These are phyloP conservation scores for Lasioglossum albipes DNA, from an alignment of 1,140 invertebrate species.

Conservation along the genomic window DNA sequence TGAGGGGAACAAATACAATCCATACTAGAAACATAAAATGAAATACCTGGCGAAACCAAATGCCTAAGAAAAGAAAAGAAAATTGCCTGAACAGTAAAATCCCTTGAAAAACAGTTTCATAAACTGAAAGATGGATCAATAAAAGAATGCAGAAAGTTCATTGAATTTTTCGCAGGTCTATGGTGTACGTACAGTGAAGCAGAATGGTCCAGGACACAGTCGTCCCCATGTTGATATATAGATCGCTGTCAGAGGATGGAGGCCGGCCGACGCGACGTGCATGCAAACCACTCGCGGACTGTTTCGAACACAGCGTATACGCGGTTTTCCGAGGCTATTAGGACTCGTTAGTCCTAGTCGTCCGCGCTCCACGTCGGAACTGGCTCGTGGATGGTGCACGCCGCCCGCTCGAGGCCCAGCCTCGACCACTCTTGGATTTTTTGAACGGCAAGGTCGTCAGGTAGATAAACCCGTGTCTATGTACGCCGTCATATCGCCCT, in stretches of 20 bases:
- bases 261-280: background rate
- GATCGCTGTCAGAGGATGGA: conserved; percentile 22
- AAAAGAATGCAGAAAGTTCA: too few relatives aligned
- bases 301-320: background rate
- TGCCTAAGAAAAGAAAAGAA: too few relatives aligned
- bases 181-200: conserved; percentile 55
- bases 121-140: too few relatives aligned
- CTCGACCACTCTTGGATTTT: conserved; percentile 57
- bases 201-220: conserved; percentile 44
- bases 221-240: conserved; percentile 49
- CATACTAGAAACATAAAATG: too few relatives aligned
- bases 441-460: conserved; percentile 71
- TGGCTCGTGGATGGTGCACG: conserved; percentile 62
- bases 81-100: too few relatives aligned
- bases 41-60: too few relatives aligned
- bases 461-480: conserved; percentile 70
- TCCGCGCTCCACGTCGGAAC: conserved; percentile 67
- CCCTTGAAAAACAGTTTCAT: too few relatives aligned
- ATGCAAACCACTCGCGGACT: conserved; percentile 17
- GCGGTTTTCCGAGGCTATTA: conserved; percentile 42
- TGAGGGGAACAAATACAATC: too few relatives aligned
- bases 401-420: conserved; percentile 43
- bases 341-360: conserved; percentile 69
- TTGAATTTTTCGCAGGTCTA: background rate
- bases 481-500: conserved; percentile 56